Evolutionary conservation across 2,888 invertebrate species (phyloP), one percentile per base, ranked within the genome.

Genomic region (Amphipyra tragopoginis): DNA sequence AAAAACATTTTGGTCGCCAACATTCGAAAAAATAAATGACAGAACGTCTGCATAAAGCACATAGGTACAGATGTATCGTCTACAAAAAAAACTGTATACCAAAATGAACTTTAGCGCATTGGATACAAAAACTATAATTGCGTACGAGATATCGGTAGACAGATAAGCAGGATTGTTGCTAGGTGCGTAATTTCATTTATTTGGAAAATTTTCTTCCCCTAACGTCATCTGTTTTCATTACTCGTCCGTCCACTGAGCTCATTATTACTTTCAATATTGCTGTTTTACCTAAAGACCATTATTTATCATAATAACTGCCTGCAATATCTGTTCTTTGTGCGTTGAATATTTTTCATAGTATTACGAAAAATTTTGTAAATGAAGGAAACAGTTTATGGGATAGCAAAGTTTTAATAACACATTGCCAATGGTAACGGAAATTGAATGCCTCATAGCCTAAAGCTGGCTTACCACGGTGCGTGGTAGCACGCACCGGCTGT

Each of bases 181-280:
- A 53, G 57, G 63, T 62, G 58, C 52, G 52, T 72, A 69, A 73
- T 81, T 80, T 77, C 65, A 82, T 79, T 80, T 81, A 73, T 76
- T 77, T 65, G 66, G 59, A 74, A 79, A 70, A 63, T 72, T 77
- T 76, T 75, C 74, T 75, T 72, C 55, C 75, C 78, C 75, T 70
- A 73, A 76, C 80, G 72, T 82, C 83, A 86, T 86, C 79, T 78
- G 82, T 86, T 86, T 85, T 86, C 84, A 85, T 86, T 86, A 86
- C 71, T 73, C 62, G 55, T 57, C 70, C 82, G 80, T 84, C 81
- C 81, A 79, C 80, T 56, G 68, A 68, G 75, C 80, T 85, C 81
- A 83, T 84, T 85, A 85, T 82, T 83, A 77, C 79, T 81, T 77
- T 73, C 77, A 85, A 85, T 85, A 83, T 82, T 79, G 75, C 77